Percentiles rank a stretch among this genome's conserved stretches.
Evolutionary conservation across 2,888 invertebrate species (phyloP).

Genomic region (Zeuzera pyrina): DNA sequence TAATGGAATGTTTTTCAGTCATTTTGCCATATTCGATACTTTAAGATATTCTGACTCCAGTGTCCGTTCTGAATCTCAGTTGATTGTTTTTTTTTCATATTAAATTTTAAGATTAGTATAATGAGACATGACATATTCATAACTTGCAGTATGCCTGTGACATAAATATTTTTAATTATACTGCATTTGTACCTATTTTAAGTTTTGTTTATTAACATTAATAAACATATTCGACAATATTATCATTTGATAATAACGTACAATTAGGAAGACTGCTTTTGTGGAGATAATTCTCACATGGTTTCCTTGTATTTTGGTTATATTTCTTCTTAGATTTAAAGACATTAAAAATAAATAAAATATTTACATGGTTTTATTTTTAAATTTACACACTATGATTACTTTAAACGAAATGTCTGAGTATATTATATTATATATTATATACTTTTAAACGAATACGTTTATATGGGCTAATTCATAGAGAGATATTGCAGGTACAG

Average conservation of each 20-base stretch:
- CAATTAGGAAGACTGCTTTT: conserved; percentile 36
- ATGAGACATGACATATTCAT: no score
- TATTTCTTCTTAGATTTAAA: conserved; percentile 40
- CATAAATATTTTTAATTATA: conserved; percentile 12
- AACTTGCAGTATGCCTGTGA: conserved; percentile 20
- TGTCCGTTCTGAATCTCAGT: conserved; percentile 13
- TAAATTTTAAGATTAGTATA: not conserved
- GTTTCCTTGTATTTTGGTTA: conserved; percentile 22
- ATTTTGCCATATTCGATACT: no score
- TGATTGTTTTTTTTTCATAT: not conserved
- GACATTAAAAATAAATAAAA: conserved; percentile 28
- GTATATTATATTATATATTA: no score
- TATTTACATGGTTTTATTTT: no score
- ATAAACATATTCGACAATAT: conserved; percentile 2
- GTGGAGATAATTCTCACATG: conserved; percentile 29
- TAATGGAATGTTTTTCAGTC: no score
- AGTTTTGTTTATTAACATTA: not conserved
- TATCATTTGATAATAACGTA: conserved; percentile 22
- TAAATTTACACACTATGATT: no score
- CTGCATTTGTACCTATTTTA: not conserved
- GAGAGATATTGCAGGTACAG: no score
- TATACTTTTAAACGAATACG: no score
- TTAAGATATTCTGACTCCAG: conserved; percentile 14
- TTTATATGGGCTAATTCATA: no score
- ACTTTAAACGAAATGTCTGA: no score